A percentile compares a stretch with the other conserved stretches of the same genome.
Evolutionary conservation across 2,888 invertebrate genomes (phyloP).

Genomic region (Willowsia nigromaculata): DNA sequence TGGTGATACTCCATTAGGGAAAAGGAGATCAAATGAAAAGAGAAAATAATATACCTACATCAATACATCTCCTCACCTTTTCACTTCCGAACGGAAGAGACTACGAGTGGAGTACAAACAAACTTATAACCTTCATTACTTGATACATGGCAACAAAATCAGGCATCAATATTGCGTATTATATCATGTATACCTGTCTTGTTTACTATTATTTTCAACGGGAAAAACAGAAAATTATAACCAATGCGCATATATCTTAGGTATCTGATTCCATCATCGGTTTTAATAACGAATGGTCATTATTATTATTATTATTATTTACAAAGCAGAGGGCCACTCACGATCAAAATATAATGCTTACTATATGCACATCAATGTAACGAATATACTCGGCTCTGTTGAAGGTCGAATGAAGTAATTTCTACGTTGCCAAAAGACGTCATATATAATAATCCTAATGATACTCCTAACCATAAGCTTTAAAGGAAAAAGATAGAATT

Average conservation of each 20-base stretch:
- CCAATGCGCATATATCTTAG: neutral
- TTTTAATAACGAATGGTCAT: slow-evolving; percentile 41
- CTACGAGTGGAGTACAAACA: slow-evolving; percentile 20
- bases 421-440: slow-evolving; percentile 69
- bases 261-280: neutral
- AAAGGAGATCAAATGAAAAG: neutral
- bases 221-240: neutral
- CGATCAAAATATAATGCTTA: neutral
- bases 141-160: too few species aligned
- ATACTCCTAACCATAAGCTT: too few species aligned
- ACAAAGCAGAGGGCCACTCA: neutral
- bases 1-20: too few species aligned
- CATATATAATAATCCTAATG: slow-evolving; percentile 50
- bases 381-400: neutral
- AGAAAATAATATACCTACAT: neutral
- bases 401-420: slow-evolving; percentile 72
- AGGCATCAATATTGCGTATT: too few species aligned
- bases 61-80: neutral
- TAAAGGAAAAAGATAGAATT: neutral
- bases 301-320: neutral
- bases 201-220: neutral
- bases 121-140: neutral
- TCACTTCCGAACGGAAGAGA: neutral
- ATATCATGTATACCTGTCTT: too few species aligned
- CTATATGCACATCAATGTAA: neutral